phyloP scores from a whole-genome alignment of 1,140 invertebrate species.

The Nasonia vitripennis region DNA sequence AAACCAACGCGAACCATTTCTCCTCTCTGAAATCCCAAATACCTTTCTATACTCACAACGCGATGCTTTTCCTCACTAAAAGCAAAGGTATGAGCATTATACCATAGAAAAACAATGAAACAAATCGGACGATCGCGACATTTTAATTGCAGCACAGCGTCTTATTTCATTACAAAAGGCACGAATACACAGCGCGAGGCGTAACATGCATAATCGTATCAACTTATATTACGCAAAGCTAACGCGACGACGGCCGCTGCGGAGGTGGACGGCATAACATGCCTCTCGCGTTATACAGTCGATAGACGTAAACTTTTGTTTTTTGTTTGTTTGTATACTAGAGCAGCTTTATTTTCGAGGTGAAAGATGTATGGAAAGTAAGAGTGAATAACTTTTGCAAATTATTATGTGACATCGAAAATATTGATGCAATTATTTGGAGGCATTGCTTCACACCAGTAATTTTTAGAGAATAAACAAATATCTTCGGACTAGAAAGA shows the following conservation, averaged over 20 bases:
- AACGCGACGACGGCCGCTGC: background rate
- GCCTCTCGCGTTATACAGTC: too few species aligned
- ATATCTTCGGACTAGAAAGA: too few species aligned
- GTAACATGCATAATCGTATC: background rate
- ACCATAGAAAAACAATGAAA: background rate
- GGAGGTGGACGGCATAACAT: too few species aligned
- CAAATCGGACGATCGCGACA: background rate
- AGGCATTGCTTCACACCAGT: too few species aligned
- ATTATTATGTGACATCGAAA: too few species aligned
- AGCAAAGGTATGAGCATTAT: background rate
- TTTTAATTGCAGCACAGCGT: background rate
- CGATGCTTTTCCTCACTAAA: background rate
- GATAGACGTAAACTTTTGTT: too few species aligned
- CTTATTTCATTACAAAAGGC: background rate
- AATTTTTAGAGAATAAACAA: too few species aligned
- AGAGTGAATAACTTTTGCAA: too few species aligned
- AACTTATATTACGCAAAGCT: slow-evolving; percentile 7
- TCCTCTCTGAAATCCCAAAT: background rate
- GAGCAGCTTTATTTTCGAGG: too few species aligned
- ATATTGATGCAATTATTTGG: too few species aligned
- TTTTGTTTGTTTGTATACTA: too few species aligned
- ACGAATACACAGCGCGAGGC: background rate
- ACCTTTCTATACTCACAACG: background rate
- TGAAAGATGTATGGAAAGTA: too few species aligned
- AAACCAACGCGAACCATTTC: background rate